Evolutionary conservation across 2,797 vertebrate genomes (phyloP), one percentile per base, ranked within the genome.

Genomic region (Hoplostethus mediterraneus): DNA sequence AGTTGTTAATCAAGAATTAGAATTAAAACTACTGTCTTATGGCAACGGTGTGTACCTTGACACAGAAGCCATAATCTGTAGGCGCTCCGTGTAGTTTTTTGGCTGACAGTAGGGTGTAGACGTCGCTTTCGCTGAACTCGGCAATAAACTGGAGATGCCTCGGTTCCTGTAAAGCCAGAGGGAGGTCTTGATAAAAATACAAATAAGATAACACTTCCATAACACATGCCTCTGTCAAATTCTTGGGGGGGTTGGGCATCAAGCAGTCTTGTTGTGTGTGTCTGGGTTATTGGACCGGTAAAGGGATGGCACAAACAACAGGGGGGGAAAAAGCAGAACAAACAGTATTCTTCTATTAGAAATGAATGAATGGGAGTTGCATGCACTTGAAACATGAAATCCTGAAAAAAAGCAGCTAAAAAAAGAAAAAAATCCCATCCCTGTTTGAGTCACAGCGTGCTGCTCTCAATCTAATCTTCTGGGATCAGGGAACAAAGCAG

Each of bases 111-210:
- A 96, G 90, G 38, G 96, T 94, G 91, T 97, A 99, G 87, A 98
- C 92, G 71, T 98, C 96, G 81, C 95, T 96, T 92, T 96, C 96
- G 87, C 93, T 95, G 80, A 99, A 98, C 93, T 99, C 98, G 9
- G 97, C 96, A 85, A 98, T 95, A 90, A 98, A 97, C 90, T 99
- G 98, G 67, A 99, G 95, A 93, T 99, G 98, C 75, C 98, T 95
- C 14, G 98, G 98, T 84, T 99, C 97, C 98, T 99, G 87, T 55
- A 17, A 70, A 76, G 55, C 21, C 4, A 77, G 85, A 88, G 30
- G 61, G 9, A 75, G 8, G 21, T 52, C n/a, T 71, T 31, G 30
- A 33, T 49, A 52, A 58, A 73, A 67, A 40, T 4, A 54, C 5
- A 42, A 56, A 11, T 6, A 31, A 12, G 3, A 61, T 59, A 42